A percentile compares a stretch with the other conserved stretches of the same genome.
phyloP scores from a whole-genome alignment of 2,797 vertebrate species.

The Coregonus sp. region DNA sequence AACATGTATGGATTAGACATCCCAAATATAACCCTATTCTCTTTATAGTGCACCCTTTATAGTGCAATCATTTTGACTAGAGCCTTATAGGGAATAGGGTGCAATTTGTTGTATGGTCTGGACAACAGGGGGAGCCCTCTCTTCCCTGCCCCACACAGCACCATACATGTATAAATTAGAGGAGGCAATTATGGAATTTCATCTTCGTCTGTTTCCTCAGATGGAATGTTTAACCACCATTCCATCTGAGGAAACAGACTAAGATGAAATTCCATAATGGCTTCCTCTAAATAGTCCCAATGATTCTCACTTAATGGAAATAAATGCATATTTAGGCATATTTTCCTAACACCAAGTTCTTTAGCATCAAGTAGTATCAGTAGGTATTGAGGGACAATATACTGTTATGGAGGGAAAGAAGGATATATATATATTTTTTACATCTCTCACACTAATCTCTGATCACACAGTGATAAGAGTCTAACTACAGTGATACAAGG shows the following conservation, averaged over 20 bases:
- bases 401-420: no score
- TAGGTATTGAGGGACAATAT: no score
- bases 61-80: no score
- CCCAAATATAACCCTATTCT: not conserved
- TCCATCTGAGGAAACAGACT: not conserved
- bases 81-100: no score
- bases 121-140: not conserved
- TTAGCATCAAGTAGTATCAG: no score
- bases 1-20: not conserved
- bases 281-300: not conserved
- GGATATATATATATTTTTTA: not conserved
- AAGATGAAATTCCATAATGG: no score
- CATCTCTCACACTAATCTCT: not conserved
- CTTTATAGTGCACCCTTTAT: no score
- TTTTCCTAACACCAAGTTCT: no score
- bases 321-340: not conserved
- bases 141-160: not conserved
- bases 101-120: not conserved
- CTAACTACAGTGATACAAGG: constrained; percentile 4
- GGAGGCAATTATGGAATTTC: no score
- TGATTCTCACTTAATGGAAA: not conserved
- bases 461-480: not conserved
- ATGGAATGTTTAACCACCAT: no score
- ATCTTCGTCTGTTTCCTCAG: not conserved
- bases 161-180: not conserved